phyloP scores from a whole-genome alignment of 2,888 invertebrate species.

The Coelinius sp. region DNA sequence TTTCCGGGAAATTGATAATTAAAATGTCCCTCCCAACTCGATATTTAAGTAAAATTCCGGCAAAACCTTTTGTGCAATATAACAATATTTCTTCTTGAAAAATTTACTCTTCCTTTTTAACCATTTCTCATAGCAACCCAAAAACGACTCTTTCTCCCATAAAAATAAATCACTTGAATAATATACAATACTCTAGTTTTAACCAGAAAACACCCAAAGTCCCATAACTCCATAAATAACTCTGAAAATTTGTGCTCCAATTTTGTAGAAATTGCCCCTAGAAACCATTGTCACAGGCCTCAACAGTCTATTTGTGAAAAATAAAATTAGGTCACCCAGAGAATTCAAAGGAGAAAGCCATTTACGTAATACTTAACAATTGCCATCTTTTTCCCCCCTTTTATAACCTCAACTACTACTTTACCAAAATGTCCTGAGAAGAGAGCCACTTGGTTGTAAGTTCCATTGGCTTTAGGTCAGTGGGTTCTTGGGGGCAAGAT shows the following conservation, averaged over 20 bases:
- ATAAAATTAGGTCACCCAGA: conserved; percentile 2
- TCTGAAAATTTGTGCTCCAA: background rate
- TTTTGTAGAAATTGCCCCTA: background rate
- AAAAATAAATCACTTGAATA: conserved; percentile 15
- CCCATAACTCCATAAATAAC: conserved; percentile 11
- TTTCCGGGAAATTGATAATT: too few species aligned
- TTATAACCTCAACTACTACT: background rate
- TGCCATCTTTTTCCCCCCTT: background rate
- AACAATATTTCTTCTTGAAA: conserved; percentile 7
- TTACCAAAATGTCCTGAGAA: background rate
- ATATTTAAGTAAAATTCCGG: too few species aligned
- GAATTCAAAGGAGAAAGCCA: background rate
- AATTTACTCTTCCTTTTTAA: conserved; percentile 4
- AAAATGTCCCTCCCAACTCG: too few species aligned
- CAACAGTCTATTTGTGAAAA: background rate
- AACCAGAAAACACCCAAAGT: conserved; percentile 8
- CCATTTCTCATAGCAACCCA: background rate
- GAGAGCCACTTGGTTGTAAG: background rate
- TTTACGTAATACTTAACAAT: background rate
- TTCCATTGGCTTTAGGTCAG: conserved; percentile 20
- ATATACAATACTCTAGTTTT: conserved; percentile 18
- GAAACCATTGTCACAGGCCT: background rate
- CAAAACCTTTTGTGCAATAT: background rate
- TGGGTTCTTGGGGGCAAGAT: background rate
- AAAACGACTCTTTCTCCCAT: conserved; percentile 2